Conservation (phyloP, 2,113 vertebrate genomes). For the Vulpes ferrilata region DNA sequence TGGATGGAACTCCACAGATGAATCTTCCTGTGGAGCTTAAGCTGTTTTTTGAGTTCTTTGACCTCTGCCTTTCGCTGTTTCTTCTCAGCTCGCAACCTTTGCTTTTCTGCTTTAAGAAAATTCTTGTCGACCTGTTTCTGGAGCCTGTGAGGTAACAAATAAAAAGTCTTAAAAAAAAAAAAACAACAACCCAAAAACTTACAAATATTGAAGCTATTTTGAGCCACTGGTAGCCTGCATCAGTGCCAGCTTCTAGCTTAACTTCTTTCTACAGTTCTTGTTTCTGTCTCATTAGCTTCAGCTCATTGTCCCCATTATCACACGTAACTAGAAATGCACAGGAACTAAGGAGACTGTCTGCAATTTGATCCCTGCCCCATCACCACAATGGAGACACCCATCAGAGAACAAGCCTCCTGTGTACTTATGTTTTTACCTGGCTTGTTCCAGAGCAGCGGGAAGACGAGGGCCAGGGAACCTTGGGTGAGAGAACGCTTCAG, state of each 20-base stretch:
- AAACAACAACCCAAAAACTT: neutral
- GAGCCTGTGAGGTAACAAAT: constrained; percentile 88
- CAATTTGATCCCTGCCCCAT: neutral
- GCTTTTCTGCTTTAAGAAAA: constrained; percentile 97
- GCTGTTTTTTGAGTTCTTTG: constrained; percentile 98
- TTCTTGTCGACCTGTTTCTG: constrained; percentile 97
- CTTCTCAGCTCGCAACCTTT: constrained; percentile 96
- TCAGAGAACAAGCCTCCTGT: neutral
- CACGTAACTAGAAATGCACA: neutral
- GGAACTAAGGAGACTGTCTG: neutral
- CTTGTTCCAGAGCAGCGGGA: constrained; percentile 88
- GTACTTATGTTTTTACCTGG: constrained; percentile 83
- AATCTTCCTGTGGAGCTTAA: constrained; percentile 96
- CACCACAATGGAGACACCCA: neutral
- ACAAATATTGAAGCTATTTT: neutral
- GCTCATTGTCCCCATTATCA: neutral
- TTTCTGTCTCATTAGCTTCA: constrained; percentile 9
- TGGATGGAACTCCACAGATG: constrained; percentile 94
- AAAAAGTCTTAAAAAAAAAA: constrained; percentile 3
- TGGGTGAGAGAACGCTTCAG: constrained; percentile 76
- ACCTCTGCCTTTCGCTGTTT: constrained; percentile 97
- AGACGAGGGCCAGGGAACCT: constrained; percentile 74
- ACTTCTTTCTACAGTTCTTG: neutral
- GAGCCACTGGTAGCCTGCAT: neutral
- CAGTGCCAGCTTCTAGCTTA: neutral